A percentile compares a stretch with the other conserved stretches of the same genome.
These are phyloP conservation scores for Cryptus armator DNA, from an alignment of 2,888 invertebrate genomes.

Conservation along the genomic window DNA sequence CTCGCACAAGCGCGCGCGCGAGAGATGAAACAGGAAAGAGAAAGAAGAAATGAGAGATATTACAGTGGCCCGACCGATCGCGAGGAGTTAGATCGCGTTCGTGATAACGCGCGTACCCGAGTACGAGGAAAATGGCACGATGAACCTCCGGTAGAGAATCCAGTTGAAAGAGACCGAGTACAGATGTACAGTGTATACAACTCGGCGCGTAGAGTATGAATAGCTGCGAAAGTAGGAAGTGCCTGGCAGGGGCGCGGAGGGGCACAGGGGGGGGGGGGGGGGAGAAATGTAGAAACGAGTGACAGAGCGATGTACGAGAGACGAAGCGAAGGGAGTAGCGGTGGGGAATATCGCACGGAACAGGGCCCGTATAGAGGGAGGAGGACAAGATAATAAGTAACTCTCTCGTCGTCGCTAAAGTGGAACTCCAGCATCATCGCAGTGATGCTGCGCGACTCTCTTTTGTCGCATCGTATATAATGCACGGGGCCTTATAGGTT, in stretches of 20 bases:
- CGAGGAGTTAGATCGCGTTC: conserved; percentile 52
- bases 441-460: not conserved
- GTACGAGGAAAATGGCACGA: conserved; percentile 52
- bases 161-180: conserved; percentile 10
- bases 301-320: not conserved
- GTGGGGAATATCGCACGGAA: conserved; percentile 11
- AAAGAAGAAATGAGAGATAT: conserved; percentile 28
- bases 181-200: not conserved
- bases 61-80: conserved; percentile 12
- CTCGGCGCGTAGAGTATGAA: not conserved
- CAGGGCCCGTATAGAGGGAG: conserved; percentile 13
- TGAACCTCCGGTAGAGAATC: conserved; percentile 26
- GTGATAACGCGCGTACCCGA: conserved; percentile 30
- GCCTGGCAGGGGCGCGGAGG: not conserved
- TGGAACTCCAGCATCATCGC: conserved; percentile 54
- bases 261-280: not conserved
- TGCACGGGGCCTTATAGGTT: not conserved
- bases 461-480: not conserved
- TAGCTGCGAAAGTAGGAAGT: conserved; percentile 50
- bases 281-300: conserved; percentile 18
- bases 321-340: too few species aligned
- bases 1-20: not conserved
- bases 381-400: conserved; percentile 47
- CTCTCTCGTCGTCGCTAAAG: conserved; percentile 58
- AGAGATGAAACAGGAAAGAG: conserved; percentile 10